Evolutionary conservation across 2,797 vertebrate genomes (phyloP), one percentile per base, ranked within the genome.

Genomic region (Etheostoma perlongum): DNA sequence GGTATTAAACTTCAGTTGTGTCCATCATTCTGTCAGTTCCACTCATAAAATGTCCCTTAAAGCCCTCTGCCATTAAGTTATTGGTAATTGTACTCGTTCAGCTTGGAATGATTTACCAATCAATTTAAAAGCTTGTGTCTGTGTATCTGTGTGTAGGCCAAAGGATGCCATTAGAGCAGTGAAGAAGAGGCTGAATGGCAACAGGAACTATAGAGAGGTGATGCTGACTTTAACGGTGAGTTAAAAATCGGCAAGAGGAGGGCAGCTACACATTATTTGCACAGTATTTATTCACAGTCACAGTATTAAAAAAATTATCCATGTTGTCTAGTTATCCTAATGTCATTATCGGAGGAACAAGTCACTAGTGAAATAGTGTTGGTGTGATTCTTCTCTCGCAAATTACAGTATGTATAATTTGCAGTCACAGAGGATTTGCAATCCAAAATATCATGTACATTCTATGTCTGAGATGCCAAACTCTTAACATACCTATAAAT

Each of bases 151-250:
- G 63, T 83, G 57, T 85, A 99, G 98, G 65, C 98, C 98, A 64
- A 99, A 99, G 91, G 98, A 99, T 89, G 98, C 98, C 60, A 97
- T 99, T 68, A 96, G 96, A 83, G 98, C 98, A 0, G 94, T 99
- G 72, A 99, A 98, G 94, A 99, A 99, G 92, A 96, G 97, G 72
- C 94, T 99, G 67, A 98, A 96, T 18, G 97, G 97, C 76, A 99
- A 99, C 94, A 96, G 95, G 86, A 99, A 99, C 93, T 99, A 98
- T 86, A 95, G 97, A 84, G 98, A 99, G 87, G 98, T 99, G 85
- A 99, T 99, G 98, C 85, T 99, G 90, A 96, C 97, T 0, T 92
- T 99, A 86, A 99, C 97, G 63, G 98, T 99, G 90, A 96, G 97
- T 93, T 30, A 25, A 62, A 72, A 30, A 8, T 13, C 5, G 25